Percentiles rank a stretch among this genome's conserved stretches.
Conservation (phyloP, 2,113 vertebrate genomes). For the Peromyscus californicus region DNA sequence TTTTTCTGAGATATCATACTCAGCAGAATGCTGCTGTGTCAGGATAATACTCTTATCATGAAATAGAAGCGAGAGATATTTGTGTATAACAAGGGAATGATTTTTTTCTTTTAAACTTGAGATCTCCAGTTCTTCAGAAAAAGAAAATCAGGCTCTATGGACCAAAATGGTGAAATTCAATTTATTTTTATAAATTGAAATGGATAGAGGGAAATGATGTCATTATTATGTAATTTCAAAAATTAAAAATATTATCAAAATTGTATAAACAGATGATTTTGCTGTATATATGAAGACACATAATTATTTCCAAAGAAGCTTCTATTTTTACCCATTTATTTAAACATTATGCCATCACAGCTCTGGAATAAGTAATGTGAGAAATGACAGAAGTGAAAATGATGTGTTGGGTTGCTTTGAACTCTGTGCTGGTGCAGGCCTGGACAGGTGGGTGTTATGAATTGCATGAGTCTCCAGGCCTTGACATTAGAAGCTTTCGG, state of each 20-base stretch:
- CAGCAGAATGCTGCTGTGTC: constrained; percentile 11
- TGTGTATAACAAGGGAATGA: neutral
- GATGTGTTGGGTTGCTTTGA: neutral
- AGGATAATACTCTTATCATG: constrained; percentile 18
- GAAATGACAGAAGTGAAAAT: neutral
- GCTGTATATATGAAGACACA: too few relatives aligned
- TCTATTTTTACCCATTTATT: neutral
- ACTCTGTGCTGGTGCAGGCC: rapidly evolving
- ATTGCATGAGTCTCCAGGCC: rapidly evolving
- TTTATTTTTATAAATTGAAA: neutral
- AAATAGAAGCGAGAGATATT: neutral
- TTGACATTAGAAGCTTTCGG: neutral
- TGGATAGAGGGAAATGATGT: neutral
- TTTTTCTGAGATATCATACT: neutral
- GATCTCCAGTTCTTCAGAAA: neutral
- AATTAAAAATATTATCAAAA: neutral
- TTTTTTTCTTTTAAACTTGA: neutral
- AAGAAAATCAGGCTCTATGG: neutral
- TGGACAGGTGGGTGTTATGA: neutral
- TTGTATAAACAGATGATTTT: neutral
- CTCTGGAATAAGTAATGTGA: neutral
- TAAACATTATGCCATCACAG: neutral
- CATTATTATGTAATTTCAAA: neutral
- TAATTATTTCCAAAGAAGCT: neutral
- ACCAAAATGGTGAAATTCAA: neutral